These are phyloP conservation scores for Drosophila algonquin DNA, from an alignment of 2,888 invertebrate species.

Conservation along the genomic window DNA sequence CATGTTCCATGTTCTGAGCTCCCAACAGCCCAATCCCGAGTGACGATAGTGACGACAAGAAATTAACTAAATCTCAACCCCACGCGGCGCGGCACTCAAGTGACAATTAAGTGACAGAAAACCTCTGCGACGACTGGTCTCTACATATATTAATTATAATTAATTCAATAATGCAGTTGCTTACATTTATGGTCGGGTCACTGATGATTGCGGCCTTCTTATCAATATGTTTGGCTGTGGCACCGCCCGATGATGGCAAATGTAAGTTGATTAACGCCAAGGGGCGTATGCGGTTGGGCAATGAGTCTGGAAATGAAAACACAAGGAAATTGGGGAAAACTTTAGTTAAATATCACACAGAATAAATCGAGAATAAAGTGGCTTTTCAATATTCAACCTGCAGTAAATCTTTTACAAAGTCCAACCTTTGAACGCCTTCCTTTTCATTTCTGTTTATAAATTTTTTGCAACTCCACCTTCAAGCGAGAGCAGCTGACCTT, in stretches of 20 bases:
- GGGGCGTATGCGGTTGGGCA: constrained; percentile 1
- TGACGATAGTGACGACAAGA: background rate
- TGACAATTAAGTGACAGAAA: constrained; percentile 6
- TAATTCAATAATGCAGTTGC: constrained; percentile 55
- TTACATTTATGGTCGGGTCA: constrained; percentile 30
- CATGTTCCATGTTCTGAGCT: too few relatives aligned
- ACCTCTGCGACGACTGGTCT: background rate
- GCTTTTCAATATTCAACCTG: background rate
- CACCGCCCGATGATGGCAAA: constrained; percentile 76
- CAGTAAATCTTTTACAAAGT: too few relatives aligned
- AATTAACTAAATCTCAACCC: background rate
- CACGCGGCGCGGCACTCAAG: background rate
- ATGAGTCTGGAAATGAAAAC: constrained; percentile 3
- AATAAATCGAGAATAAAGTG: background rate
- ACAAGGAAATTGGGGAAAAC: constrained; percentile 8
- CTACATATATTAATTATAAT: constrained; percentile 14
- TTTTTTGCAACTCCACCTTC: constrained; percentile 4
- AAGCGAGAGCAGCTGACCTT: constrained; percentile 63
- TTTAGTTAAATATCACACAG: background rate
- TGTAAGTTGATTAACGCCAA: constrained; percentile 66
- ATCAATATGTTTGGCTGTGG: constrained; percentile 37
- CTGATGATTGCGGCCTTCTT: constrained; percentile 59
- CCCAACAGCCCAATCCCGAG: background rate
- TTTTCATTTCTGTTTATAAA: background rate
- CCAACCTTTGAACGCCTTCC: background rate